Conservation (phyloP, 2,113 vertebrate species). For the Cheilinus undulatus region DNA sequence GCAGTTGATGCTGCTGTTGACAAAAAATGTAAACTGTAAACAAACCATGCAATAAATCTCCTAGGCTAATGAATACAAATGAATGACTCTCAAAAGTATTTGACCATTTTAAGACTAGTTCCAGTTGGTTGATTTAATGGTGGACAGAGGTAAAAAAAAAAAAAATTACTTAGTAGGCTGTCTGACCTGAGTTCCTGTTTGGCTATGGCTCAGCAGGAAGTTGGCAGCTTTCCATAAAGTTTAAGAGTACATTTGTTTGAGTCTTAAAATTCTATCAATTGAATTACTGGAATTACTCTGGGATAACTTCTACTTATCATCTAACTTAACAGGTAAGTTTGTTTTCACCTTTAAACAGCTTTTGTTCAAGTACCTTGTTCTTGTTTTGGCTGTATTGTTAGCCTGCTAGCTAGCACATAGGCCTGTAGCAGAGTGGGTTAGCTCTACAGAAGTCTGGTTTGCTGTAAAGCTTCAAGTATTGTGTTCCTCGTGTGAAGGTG, state of each 20-base stretch:
- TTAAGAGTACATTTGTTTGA: background rate
- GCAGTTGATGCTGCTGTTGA: no score
- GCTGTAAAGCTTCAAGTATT: constrained; percentile 2
- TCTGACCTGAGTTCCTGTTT: constrained; percentile 5
- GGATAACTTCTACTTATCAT: background rate
- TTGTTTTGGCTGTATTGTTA: background rate
- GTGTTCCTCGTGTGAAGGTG: background rate
- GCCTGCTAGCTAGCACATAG: background rate
- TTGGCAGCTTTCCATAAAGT: background rate
- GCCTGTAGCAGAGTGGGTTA: background rate
- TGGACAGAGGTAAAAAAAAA: background rate
- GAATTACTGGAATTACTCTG: background rate
- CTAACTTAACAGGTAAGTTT: constrained; percentile 3
- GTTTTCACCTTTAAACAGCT: no score
- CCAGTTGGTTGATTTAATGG: background rate
- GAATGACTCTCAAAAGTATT: no score
- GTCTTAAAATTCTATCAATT: background rate
- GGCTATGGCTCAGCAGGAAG: constrained; percentile 3
- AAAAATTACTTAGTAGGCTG: background rate
- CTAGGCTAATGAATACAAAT: no score
- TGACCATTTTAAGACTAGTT: no score
- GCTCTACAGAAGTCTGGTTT: background rate
- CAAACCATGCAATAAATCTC: no score
- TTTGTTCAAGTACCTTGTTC: background rate
- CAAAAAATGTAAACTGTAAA: no score